Base-by-base conservation (phyloP, 2,113 vertebrate genomes). In the Catharus minimus region DNA sequence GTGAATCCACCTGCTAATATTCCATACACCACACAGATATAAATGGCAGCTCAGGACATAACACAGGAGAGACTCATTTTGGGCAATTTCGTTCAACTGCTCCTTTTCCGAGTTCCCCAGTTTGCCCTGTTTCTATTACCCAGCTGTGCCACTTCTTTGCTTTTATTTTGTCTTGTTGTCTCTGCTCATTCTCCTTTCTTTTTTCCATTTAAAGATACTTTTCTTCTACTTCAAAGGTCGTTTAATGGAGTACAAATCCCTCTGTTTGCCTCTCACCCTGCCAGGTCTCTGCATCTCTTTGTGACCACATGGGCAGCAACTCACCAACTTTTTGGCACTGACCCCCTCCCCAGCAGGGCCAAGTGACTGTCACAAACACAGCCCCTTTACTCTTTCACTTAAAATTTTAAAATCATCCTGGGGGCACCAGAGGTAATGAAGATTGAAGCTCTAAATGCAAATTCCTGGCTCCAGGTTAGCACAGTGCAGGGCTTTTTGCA, bases 71-170 rank as follows among this genome's bases (percentile, higher is more conserved):
- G 73, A 32, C 83, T 79, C 53, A 90, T 95, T 88, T 90, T 30
- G 67, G 74, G 86, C 83, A 93, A 93, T 94, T 94, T 95, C 92
- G 24, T 85, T 92, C 74, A 84, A 46, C 81, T 87, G 2, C 50
- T 89, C 79, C 88, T 87, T 75, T 86, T 46, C 81, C 2, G 1
- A 84, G 61, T 94, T 87, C 74, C 69, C 33, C 74, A 76, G 86
- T 82, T 92, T 82, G 81, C 74, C 43, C 68, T 78, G 56, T 85
- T 90, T 73, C 88, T 43, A 60, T 84, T 72, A 81, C 81, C 62
- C 44, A 65, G 0, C 43, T 1, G 0, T 5, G 61, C 65, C 57
- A 43, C 86, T 64, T 33, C 76, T 53, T 69, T 39, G 62, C 74
- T 90, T 69, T 84, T 57, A 1, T 68, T 44, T 44, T 62, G 27